phyloP scores from a whole-genome alignment of 2,113 vertebrate genomes.

The Pedetes capensis region DNA sequence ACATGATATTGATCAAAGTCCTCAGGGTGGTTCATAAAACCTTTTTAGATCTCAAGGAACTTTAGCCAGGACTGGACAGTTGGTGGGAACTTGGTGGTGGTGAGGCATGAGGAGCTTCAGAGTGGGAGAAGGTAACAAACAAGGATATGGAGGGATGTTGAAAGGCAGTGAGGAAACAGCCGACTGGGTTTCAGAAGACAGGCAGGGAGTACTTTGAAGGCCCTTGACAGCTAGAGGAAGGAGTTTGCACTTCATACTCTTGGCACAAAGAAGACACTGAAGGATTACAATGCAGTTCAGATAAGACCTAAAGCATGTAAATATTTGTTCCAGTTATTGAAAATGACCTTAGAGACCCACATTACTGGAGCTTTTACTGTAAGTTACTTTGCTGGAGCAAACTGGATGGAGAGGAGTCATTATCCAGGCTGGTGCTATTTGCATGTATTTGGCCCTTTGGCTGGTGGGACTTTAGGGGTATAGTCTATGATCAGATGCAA shows the following conservation, averaged over 20 bases:
- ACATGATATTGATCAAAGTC: neutral
- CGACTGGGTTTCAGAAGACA: neutral
- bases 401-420: neutral
- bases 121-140: neutral
- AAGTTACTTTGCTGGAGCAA: neutral
- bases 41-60: neutral
- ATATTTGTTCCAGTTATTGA: conserved; percentile 52
- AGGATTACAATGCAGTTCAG: conserved; percentile 19
- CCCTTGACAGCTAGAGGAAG: conserved; percentile 16
- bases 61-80: neutral
- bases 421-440: neutral
- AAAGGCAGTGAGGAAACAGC: neutral
- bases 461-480: neutral
- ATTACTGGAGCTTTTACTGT: neutral
- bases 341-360: conserved; percentile 17
- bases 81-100: neutral
- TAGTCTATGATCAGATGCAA: neutral
- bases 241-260: conserved; percentile 28
- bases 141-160: neutral
- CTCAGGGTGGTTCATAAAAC: neutral
- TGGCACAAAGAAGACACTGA: conserved; percentile 56
- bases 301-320: conserved; percentile 49
- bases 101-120: neutral
- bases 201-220: neutral
- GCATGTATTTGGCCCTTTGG: neutral